Evolutionary conservation across 23 tunicate species (phyloP).

Genomic region (Phallusia fumigata): DNA sequence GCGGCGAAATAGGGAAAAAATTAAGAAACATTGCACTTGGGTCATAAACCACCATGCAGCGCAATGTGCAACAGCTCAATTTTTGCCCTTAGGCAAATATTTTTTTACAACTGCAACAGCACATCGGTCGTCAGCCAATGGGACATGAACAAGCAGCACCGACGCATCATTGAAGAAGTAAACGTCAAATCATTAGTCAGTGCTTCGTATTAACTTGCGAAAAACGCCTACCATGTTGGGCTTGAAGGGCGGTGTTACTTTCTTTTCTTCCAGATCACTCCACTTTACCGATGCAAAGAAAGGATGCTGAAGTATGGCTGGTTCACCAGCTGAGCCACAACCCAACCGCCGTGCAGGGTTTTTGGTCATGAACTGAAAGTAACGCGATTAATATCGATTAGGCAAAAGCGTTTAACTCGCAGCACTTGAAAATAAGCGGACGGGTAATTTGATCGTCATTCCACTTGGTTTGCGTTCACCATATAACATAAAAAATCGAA

Average conservation of each 20-base stretch:
- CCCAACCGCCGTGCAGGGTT: conserved; percentile 91
- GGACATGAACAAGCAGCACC: too few relatives aligned
- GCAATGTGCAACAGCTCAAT: too few relatives aligned
- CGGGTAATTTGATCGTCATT: neutral
- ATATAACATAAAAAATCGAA: neutral
- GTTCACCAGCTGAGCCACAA: conserved; percentile 67
- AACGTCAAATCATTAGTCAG: too few relatives aligned
- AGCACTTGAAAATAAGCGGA: neutral
- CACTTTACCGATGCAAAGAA: conserved; percentile 81
- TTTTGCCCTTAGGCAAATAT: too few relatives aligned
- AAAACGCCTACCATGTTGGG: conserved; percentile 58
- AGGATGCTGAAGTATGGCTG: conserved; percentile 72
- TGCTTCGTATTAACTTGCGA: neutral
- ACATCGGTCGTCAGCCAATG: too few relatives aligned
- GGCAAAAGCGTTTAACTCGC: neutral
- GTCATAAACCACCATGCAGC: too few relatives aligned
- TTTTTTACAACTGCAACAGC: too few relatives aligned
- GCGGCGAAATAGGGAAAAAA: too few relatives aligned
- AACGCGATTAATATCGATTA: neutral
- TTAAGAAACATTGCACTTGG: too few relatives aligned
- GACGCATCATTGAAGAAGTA: too few relatives aligned
- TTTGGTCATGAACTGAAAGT: conserved; percentile 95
- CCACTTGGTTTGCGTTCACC: neutral
- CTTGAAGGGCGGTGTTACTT: conserved; percentile 77
- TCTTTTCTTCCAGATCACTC: conserved; percentile 63